phyloP scores from a whole-genome alignment of 2,113 vertebrate genomes.

The Rutilus rutilus region DNA sequence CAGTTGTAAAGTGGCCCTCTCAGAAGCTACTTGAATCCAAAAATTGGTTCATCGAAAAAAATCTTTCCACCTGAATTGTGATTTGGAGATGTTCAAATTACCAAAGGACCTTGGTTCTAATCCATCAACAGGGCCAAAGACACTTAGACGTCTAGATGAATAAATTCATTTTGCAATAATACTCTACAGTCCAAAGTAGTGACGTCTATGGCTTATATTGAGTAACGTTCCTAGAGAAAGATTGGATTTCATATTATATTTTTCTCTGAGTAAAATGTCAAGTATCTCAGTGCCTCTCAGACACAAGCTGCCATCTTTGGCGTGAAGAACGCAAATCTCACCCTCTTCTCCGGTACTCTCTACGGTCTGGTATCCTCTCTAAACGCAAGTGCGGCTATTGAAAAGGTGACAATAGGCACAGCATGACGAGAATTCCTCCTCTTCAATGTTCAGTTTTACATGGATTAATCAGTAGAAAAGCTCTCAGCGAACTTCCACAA shows the following conservation, averaged over 20 bases:
- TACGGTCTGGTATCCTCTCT: constrained; percentile 38
- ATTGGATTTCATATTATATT: constrained; percentile 4
- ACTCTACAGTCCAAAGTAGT: neutral
- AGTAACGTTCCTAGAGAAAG: neutral
- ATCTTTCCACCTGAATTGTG: neutral
- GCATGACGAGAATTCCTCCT: constrained; percentile 53
- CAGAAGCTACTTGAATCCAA: constrained; percentile 8
- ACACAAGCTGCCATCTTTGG: neutral
- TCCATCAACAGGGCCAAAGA: constrained; percentile 12
- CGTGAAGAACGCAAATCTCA: constrained; percentile 35
- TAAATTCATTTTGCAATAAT: neutral
- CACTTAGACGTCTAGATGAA: neutral
- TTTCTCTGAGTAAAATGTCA: constrained; percentile 43
- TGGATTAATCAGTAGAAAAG: constrained; percentile 59
- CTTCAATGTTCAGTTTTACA: constrained; percentile 60
- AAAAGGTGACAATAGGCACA: constrained; percentile 46
- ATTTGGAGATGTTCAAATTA: neutral
- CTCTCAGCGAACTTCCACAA: constrained; percentile 19
- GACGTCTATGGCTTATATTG: neutral
- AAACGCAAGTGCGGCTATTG: constrained; percentile 49
- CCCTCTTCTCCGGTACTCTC: constrained; percentile 54
- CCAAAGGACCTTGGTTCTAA: neutral
- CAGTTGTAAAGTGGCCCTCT: constrained; percentile 18
- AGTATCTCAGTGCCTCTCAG: constrained; percentile 25
- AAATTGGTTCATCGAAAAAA: constrained; percentile 12